phyloP scores from a whole-genome alignment of 2,113 vertebrate genomes.

The Lanius ludovicianus region DNA sequence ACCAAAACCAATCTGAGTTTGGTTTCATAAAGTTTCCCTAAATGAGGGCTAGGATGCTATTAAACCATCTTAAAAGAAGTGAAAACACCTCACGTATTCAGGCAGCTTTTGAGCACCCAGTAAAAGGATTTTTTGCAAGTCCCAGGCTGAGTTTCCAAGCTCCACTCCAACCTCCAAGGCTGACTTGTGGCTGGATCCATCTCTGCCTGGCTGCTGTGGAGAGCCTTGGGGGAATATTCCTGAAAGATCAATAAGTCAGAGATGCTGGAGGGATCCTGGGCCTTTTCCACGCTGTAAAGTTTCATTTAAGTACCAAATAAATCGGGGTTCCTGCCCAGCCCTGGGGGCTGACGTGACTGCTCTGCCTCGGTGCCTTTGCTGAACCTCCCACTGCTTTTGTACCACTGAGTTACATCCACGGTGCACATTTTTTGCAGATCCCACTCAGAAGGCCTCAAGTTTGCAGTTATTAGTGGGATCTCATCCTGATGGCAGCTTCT shows the following conservation, averaged over 20 bases:
- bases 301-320: neutral
- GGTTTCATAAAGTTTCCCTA: neutral
- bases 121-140: neutral
- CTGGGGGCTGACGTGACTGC: neutral
- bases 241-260: neutral
- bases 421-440: neutral
- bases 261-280: neutral
- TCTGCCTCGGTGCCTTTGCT: neutral
- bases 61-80: neutral
- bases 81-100: rapidly evolving
- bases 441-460: neutral
- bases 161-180: neutral
- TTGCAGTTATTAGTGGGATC: neutral
- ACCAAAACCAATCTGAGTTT: neutral
- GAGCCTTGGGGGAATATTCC: neutral
- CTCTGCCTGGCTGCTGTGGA: neutral
- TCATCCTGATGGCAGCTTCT: neutral
- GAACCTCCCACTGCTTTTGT: neutral
- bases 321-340: neutral
- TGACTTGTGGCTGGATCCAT: rapidly evolving
- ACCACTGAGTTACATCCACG: neutral
- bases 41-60: neutral
- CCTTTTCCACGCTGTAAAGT: neutral
- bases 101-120: neutral
- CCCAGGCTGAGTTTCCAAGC: neutral